These are phyloP conservation scores for Entomobrya multifasciata DNA, from an alignment of 2,888 invertebrate species.

Conservation along the genomic window DNA sequence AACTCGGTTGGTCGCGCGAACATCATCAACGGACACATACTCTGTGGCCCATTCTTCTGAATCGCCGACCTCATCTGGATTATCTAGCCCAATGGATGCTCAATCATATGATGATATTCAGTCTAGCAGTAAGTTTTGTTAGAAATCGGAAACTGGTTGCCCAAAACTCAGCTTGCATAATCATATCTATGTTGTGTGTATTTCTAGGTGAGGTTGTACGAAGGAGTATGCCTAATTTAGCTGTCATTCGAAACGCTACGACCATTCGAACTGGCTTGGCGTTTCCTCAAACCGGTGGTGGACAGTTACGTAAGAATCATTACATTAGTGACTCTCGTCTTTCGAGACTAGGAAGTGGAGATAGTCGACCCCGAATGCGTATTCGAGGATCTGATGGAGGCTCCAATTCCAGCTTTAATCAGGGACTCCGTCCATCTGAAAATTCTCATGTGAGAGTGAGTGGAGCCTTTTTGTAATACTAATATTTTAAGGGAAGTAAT, in stretches of 20 bases:
- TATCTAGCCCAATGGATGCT: conserved; percentile 72
- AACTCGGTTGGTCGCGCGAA: conserved; percentile 61
- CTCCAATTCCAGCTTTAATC: conserved; percentile 24
- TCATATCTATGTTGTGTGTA: no score
- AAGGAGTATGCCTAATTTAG: conserved; percentile 71
- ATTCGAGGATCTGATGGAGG: conserved; percentile 20
- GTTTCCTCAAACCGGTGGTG: conserved; percentile 48
- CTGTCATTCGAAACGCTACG: conserved; percentile 34
- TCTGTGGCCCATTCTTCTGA: conserved; percentile 71
- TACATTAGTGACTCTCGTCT: conserved; percentile 70
- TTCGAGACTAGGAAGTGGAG: conserved; percentile 31
- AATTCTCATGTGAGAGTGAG: conserved; percentile 3
- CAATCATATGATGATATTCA: conserved; percentile 72
- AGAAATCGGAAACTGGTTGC: no score
- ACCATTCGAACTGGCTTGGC: conserved; percentile 28
- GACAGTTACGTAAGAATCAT: conserved; percentile 60
- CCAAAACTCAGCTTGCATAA: neutral
- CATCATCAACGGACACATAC: conserved; percentile 75
- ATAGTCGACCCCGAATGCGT: conserved; percentile 34
- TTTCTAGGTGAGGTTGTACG: conserved; percentile 67
- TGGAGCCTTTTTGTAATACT: no score
- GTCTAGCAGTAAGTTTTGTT: conserved; percentile 51
- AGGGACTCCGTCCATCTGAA: neutral
- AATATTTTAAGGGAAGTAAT: no score
- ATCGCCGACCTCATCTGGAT: conserved; percentile 67